These are phyloP conservation scores for Lateolabrax maculatus DNA, from an alignment of 2,797 vertebrate species.

Conservation along the genomic window DNA sequence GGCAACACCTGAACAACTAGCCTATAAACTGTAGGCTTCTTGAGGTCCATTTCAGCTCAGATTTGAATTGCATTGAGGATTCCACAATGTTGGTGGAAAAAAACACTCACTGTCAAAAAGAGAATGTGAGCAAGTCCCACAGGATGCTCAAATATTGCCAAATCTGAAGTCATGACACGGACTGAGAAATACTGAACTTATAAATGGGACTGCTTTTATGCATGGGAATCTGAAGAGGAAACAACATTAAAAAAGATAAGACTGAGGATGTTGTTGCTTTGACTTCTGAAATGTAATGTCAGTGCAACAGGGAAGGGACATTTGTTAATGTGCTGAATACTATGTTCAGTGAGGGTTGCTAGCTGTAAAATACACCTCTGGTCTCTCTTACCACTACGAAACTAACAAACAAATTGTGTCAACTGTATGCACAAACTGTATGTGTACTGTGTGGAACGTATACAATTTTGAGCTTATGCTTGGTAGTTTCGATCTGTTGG, in stretches of 20 bases:
- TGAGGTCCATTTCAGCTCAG: not conserved
- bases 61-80: not conserved
- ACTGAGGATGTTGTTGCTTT: not conserved
- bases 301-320: not conserved
- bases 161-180: conserved; percentile 24
- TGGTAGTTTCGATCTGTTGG: not conserved
- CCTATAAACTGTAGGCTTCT: not conserved
- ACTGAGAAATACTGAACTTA: conserved; percentile 6
- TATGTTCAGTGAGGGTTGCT: not conserved
- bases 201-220: conserved; percentile 7
- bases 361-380: not conserved
- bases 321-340: not conserved
- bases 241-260: conserved; percentile 2
- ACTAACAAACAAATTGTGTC: not conserved
- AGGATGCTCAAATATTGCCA: conserved; percentile 2
- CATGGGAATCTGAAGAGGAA: conserved; percentile 13
- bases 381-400: not conserved
- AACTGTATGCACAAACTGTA: not conserved
- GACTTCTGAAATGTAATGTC: not conserved
- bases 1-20: not conserved
- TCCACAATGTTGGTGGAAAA: not conserved
- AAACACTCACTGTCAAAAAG: conserved; percentile 8
- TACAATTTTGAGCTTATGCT: not conserved
- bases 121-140: not conserved
- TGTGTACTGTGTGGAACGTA: too few species aligned